These are phyloP conservation scores for Lymantria monacha DNA, from an alignment of 2,888 invertebrate species.

Conservation along the genomic window DNA sequence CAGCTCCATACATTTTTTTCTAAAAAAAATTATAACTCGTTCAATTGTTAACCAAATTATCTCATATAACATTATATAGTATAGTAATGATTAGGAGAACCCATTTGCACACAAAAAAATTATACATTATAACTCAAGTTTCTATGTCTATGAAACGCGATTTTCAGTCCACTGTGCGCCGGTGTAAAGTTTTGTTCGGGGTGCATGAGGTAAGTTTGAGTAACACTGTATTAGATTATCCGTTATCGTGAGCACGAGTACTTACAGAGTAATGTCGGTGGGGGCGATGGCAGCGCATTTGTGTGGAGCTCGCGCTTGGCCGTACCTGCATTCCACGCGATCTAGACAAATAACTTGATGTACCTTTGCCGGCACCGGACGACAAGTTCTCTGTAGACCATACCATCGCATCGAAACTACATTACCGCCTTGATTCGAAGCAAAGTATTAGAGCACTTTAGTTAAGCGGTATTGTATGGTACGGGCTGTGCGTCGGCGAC, in stretches of 20 bases:
- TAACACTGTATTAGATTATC: background rate
- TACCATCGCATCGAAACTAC: constrained; percentile 6
- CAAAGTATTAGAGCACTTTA: background rate
- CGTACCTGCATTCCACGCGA: constrained; percentile 40
- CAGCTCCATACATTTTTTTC: too few species aligned
- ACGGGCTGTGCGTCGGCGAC: too few species aligned
- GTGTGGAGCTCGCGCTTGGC: constrained; percentile 15
- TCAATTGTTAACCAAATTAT: too few species aligned
- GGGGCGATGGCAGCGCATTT: constrained; percentile 3
- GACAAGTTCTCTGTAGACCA: constrained; percentile 1
- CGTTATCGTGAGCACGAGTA: constrained; percentile 13
- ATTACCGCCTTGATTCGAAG: constrained; percentile 17
- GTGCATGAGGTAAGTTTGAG: too few species aligned
- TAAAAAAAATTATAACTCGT: too few species aligned
- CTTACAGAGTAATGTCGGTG: constrained; percentile 11
- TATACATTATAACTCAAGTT: too few species aligned
- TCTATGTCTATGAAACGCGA: too few species aligned
- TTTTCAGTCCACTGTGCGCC: too few species aligned
- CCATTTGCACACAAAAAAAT: too few species aligned
- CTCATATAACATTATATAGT: too few species aligned
- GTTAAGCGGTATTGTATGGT: constrained; percentile 8
- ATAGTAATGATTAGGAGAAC: too few species aligned
- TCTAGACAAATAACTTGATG: constrained; percentile 42
- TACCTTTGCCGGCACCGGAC: constrained; percentile 18
- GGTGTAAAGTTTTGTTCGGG: too few species aligned